phyloP scores from a whole-genome alignment of 2,888 invertebrate species.

The Drosophila lacicola region DNA sequence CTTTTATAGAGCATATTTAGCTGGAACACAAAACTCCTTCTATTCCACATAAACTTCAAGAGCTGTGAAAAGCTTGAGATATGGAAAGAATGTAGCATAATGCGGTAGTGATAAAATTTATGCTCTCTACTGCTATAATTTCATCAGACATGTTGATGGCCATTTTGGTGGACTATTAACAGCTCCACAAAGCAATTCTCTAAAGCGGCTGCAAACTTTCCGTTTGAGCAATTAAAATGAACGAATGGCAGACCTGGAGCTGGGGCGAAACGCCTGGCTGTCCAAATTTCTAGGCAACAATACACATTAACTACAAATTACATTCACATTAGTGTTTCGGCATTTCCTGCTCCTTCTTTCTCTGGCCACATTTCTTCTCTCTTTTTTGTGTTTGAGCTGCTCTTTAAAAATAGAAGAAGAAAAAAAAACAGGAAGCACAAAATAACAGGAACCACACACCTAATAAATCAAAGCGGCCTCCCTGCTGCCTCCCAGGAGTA shows the following conservation, averaged over 20 bases:
- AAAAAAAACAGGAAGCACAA: constrained; percentile 16
- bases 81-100: not conserved
- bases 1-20: no score
- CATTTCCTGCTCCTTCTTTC: constrained; percentile 51
- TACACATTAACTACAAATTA: constrained; percentile 79
- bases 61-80: not conserved
- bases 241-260: constrained; percentile 9
- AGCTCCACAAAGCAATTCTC: constrained; percentile 3
- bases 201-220: constrained; percentile 18
- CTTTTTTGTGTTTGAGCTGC: constrained; percentile 23
- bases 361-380: constrained; percentile 13
- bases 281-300: constrained; percentile 58
- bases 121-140: constrained; percentile 33
- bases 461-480: constrained; percentile 78
- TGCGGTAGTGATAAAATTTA: constrained; percentile 11
- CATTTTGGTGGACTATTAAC: constrained; percentile 11
- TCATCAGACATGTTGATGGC: constrained; percentile 26
- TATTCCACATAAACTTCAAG: no score
- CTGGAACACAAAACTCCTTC: no score
- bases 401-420: constrained; percentile 33
- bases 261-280: constrained; percentile 4
- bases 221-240: constrained; percentile 69
- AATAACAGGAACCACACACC: constrained; percentile 67
- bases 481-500: constrained; percentile 69
- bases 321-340: constrained; percentile 80